Base-by-base conservation (phyloP, 1,140 invertebrate species). In the Matsumurasca onukii region DNA sequence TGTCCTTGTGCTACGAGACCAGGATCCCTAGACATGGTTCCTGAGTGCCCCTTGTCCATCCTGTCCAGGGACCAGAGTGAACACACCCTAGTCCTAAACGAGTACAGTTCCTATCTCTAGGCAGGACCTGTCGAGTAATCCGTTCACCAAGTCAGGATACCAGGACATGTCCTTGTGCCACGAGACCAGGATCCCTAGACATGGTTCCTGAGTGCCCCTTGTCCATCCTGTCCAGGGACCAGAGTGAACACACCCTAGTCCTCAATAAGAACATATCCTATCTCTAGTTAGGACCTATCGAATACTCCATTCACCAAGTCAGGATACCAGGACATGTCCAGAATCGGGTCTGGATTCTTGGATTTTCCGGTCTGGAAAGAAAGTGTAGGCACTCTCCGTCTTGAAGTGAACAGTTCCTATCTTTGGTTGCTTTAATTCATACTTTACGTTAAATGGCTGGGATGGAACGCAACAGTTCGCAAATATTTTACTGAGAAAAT, bases 231-330 rank as follows among this genome's bases (percentile, higher is more conserved):
- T 59, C 55, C 24, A 27, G 55, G 24, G 55, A 59, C 3, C 55
- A 59, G 24, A 59, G 55, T 27, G 55, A 59, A 20, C 12, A 52
- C 25, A 51, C 49, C n/a, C 49, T 51, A 5, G 24, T 24, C 13
- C 25, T 25, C 3, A 59, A 27, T 27, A 59, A 59, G 25, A 5
- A 9, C n/a, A 59, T 22, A 13, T 59, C 55, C 5, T 39, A 39
- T 17, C 55, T 59, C 22, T 59, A 59, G 55, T 27, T 13, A 59
- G 12, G 22, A 69, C 1, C 22, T 22, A 39, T 59, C 61, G 25
- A 15, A 69, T 0, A 69, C 67, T 12, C 69, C 71, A n/a, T 22
- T 73, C 0, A 64, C 69, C 39, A 73, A 69, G 29, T 71, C 69
- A 2, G 66, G 69, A 15, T 69, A 68, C 9, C 71, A 67, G 1